A percentile compares a stretch with the other conserved stretches of the same genome.
These are phyloP conservation scores for Trypoxylus dichotomus DNA, from an alignment of 1,140 invertebrate species.

Conservation along the genomic window DNA sequence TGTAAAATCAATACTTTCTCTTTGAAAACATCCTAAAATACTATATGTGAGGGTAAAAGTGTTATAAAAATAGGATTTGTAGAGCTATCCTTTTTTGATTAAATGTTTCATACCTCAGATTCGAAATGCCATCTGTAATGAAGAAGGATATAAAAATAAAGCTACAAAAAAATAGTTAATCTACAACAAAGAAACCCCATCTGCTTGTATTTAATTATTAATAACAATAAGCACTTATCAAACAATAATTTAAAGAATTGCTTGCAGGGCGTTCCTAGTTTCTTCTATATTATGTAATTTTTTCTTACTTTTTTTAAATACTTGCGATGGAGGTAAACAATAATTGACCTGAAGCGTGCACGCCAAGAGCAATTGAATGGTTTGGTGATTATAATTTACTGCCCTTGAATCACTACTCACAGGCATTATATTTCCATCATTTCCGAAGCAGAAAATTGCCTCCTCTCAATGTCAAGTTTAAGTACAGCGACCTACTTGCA, in stretches of 20 bases:
- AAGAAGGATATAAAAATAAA: no score
- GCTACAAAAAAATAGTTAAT: background rate
- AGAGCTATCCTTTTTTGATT: background rate
- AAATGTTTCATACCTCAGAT: background rate
- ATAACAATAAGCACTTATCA: no score
- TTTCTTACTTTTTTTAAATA: background rate
- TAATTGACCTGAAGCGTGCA: background rate
- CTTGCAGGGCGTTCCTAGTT: no score
- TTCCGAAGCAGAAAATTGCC: background rate
- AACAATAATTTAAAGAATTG: no score
- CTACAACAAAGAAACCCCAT: background rate
- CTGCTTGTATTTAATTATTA: no score
- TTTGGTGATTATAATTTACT: background rate
- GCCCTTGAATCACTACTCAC: background rate
- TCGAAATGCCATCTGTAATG: no score
- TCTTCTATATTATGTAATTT: no score
- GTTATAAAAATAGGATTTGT: background rate
- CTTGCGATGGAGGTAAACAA: background rate
- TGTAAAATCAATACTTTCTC: background rate
- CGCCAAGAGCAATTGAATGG: background rate
- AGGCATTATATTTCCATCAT: background rate
- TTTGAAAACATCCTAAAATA: background rate
- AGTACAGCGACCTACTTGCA: background rate
- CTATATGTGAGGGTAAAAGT: background rate
- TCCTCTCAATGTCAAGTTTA: slow-evolving; percentile 3